These are phyloP conservation scores for Delia radicum DNA, from an alignment of 1,140 invertebrate genomes.

Conservation along the genomic window DNA sequence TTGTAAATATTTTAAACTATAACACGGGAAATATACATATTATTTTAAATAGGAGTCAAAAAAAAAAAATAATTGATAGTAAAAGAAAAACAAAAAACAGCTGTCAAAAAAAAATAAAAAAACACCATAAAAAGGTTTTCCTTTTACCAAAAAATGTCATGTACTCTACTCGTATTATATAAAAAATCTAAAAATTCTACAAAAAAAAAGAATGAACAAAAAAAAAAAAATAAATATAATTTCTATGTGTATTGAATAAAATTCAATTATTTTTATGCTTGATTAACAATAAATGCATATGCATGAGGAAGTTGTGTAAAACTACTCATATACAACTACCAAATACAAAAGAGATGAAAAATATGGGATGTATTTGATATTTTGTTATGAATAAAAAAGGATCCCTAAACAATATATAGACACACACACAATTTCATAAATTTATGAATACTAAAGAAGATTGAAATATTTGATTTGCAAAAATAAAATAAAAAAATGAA, in stretches of 20 bases:
- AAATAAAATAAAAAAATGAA: neutral
- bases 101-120: neutral
- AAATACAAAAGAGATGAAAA: no score
- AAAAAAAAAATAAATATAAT: no score
- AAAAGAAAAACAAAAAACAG: neutral
- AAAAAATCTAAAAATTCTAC: neutral
- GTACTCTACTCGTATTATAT: no score
- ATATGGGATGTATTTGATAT: no score
- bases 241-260: neutral
- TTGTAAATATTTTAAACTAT: neutral
- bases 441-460: neutral
- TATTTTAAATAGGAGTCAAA: neutral
- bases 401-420: neutral
- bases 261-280: constrained; percentile 13
- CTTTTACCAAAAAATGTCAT: no score
- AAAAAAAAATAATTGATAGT: neutral
- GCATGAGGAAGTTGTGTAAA: neutral
- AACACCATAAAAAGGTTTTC: no score
- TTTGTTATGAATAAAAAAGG: neutral
- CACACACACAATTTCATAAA: neutral
- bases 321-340: neutral
- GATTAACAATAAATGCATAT: constrained; percentile 8
- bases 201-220: neutral
- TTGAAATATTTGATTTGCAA: neutral
- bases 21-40: neutral